phyloP scores from a whole-genome alignment of 2,888 invertebrate genomes.

The Diachrysia chrysitis region DNA sequence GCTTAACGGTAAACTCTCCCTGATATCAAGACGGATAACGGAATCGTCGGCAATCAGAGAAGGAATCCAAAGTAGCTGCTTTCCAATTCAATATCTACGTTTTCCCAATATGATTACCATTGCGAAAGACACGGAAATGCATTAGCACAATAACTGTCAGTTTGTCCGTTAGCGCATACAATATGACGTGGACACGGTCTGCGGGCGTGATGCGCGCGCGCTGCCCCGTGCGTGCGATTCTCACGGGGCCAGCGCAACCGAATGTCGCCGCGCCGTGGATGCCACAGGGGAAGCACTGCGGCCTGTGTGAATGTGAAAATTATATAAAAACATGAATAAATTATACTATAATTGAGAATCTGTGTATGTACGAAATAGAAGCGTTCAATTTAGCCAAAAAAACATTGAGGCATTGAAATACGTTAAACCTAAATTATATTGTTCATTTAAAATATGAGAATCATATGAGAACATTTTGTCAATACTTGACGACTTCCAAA shows the following conservation, averaged over 20 bases:
- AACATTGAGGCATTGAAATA: neutral
- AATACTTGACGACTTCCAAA: slow-evolving; percentile 6
- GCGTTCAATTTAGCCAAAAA: neutral
- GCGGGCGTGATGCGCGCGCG: slow-evolving; percentile 68
- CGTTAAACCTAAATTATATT: neutral
- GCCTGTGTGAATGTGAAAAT: slow-evolving; percentile 34
- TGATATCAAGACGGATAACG: slow-evolving; percentile 55
- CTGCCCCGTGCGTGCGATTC: slow-evolving; percentile 72
- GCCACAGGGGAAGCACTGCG: slow-evolving; percentile 36
- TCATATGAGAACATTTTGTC: neutral
- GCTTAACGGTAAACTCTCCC: slow-evolving; percentile 47
- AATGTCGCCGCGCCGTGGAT: slow-evolving; percentile 16
- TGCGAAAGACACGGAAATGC: slow-evolving; percentile 68
- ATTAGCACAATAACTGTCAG: slow-evolving; percentile 75
- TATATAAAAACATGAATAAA: slow-evolving; percentile 25
- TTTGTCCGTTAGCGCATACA: slow-evolving; percentile 69
- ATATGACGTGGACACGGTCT: slow-evolving; percentile 65
- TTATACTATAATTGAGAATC: slow-evolving; percentile 8
- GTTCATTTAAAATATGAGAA: neutral
- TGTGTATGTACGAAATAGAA: slow-evolving; percentile 12
- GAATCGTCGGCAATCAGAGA: slow-evolving; percentile 43
- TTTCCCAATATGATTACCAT: slow-evolving; percentile 57
- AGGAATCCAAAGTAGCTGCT: slow-evolving; percentile 49
- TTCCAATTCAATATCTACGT: slow-evolving; percentile 55
- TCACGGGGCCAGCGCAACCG: slow-evolving; percentile 66